Evolutionary conservation across 2,113 vertebrate species (phyloP).

Genomic region (Hiodon tergisus): DNA sequence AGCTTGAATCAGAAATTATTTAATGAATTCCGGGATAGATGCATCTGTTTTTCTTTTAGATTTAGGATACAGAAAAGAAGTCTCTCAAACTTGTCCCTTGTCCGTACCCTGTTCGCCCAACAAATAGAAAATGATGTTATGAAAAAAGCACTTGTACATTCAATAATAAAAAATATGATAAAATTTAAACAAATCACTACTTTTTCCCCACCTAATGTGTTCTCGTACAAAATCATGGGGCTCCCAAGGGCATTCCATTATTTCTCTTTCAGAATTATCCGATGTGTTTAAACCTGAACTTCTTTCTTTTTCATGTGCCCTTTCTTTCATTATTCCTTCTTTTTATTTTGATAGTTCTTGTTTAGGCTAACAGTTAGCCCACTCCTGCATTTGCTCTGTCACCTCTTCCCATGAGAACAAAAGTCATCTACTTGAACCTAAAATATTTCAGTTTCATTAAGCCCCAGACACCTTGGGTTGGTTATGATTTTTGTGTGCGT

Average conservation of each 20-base stretch:
- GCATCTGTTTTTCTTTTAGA: too few relatives aligned
- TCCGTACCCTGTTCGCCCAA: slow-evolving; percentile 44
- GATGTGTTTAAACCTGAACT: slow-evolving; percentile 54
- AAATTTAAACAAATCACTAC: slow-evolving; percentile 51
- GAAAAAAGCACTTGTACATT: slow-evolving; percentile 52
- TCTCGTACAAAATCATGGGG: slow-evolving; percentile 43
- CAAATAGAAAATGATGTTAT: slow-evolving; percentile 43
- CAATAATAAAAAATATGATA: slow-evolving; percentile 46
- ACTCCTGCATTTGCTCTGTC: slow-evolving; percentile 18
- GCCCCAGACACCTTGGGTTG: slow-evolving; percentile 45
- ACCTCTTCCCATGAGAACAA: slow-evolving; percentile 20
- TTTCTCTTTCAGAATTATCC: slow-evolving; percentile 44
- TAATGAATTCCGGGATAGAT: too few relatives aligned
- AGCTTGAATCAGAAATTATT: too few relatives aligned
- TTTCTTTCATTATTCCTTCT: slow-evolving; percentile 52
- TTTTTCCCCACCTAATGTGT: slow-evolving; percentile 56
- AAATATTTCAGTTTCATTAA: slow-evolving; percentile 39
- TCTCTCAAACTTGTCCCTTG: slow-evolving; percentile 12
- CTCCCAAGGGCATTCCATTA: slow-evolving; percentile 59
- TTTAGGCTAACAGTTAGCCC: slow-evolving; percentile 38
- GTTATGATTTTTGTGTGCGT: too few relatives aligned
- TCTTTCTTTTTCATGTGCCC: slow-evolving; percentile 53
- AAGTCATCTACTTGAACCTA: slow-evolving; percentile 38
- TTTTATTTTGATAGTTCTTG: slow-evolving; percentile 44
- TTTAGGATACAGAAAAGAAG: too few relatives aligned